Percentiles rank a stretch among this genome's conserved stretches.
These are phyloP conservation scores for Ailurus styani DNA, from an alignment of 2,113 vertebrate species.

Conservation along the genomic window DNA sequence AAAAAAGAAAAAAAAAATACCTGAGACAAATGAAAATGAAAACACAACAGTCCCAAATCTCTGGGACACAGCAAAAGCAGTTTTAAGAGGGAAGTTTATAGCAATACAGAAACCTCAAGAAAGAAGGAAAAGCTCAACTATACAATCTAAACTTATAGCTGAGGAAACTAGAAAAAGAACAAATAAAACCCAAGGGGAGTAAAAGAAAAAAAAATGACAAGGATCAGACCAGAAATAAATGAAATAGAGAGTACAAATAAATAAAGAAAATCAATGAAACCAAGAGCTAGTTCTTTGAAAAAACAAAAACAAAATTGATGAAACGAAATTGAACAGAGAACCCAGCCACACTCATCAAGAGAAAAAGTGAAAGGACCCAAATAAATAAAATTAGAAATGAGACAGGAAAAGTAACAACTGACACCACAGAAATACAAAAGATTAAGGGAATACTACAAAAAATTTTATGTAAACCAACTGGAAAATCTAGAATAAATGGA, in stretches of 20 bases:
- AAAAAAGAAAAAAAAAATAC: not conserved
- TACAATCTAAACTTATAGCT: not conserved
- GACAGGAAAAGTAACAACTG: not conserved
- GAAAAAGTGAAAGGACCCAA: not conserved
- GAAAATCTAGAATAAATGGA: not conserved
- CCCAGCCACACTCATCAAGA: not conserved
- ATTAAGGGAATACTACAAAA: not conserved
- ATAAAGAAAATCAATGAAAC: not conserved
- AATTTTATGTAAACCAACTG: not conserved
- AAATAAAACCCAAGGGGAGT: not conserved
- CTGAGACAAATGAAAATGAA: not conserved
- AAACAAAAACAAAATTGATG: not conserved
- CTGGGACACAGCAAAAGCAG: not conserved
- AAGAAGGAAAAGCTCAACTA: not conserved
- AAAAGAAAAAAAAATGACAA: not conserved
- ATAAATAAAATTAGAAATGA: not conserved
- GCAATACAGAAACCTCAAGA: not conserved
- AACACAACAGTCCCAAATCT: not conserved
- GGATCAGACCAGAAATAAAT: not conserved
- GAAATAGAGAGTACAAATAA: not conserved
- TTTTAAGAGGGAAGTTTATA: not conserved
- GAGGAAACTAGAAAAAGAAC: not conserved
- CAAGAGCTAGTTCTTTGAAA: not conserved
- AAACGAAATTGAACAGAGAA: not conserved
- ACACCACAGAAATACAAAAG: not conserved